Percentiles rank a stretch among this genome's conserved stretches.
Conservation (phyloP, 1,140 invertebrate genomes). For the Ceratina japonica region DNA sequence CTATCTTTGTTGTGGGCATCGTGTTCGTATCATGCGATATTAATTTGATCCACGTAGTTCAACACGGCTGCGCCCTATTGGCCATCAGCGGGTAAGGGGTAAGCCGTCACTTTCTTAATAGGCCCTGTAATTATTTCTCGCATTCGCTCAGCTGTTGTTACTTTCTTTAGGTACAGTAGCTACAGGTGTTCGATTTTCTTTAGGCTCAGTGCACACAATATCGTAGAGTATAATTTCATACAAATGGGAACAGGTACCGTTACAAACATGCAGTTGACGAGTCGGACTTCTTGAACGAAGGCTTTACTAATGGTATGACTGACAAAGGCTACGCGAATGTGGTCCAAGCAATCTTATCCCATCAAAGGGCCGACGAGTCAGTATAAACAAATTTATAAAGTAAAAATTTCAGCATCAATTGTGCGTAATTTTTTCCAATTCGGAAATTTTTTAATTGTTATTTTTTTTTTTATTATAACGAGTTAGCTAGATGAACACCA, state of each 20-base stretch:
- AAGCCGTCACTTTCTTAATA: too few species aligned
- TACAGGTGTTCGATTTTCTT: too few species aligned
- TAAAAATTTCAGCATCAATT: too few species aligned
- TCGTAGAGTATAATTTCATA: too few species aligned
- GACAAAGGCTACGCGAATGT: background rate
- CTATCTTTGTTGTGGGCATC: too few species aligned
- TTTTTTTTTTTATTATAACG: background rate
- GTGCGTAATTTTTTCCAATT: too few species aligned
- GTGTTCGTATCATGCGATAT: background rate
- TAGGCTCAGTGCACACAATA: too few species aligned
- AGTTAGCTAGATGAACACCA: background rate
- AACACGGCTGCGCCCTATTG: background rate
- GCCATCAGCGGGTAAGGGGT: constrained; percentile 3
- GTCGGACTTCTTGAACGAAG: background rate
- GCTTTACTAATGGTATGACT: background rate
- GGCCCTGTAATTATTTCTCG: too few species aligned
- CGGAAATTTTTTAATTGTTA: too few species aligned
- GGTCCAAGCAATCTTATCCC: background rate
- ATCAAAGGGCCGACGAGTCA: background rate
- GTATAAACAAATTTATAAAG: too few species aligned
- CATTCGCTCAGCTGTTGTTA: too few species aligned
- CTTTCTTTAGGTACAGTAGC: too few species aligned
- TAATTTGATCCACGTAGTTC: background rate
- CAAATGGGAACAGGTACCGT: background rate
- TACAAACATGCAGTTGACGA: constrained; percentile 5